Percentiles rank a stretch among this genome's conserved stretches.
phyloP scores from a whole-genome alignment of 2,888 invertebrate species.

The Amiota minor region DNA sequence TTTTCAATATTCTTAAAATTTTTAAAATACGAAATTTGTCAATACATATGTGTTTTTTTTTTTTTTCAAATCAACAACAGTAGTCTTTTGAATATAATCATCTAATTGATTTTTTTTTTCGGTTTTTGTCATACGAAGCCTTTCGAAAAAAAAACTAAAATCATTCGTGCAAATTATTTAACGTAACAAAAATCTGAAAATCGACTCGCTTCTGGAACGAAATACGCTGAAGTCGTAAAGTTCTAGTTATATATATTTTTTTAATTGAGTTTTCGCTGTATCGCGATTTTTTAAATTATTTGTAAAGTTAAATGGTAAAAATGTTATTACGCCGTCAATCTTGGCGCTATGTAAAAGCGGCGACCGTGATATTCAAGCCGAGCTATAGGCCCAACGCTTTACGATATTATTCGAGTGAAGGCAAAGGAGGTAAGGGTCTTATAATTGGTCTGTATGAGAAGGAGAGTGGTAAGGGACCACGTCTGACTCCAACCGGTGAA shows the following conservation, averaged over 20 bases:
- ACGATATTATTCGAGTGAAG: conserved; percentile 42
- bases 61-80: too few relatives aligned
- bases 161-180: not conserved
- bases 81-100: too few relatives aligned
- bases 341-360: not conserved
- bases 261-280: not conserved
- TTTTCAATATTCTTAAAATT: too few relatives aligned
- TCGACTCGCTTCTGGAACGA: not conserved
- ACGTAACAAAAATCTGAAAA: not conserved
- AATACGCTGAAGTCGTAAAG: not conserved
- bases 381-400: too few relatives aligned
- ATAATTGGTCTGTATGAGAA: conserved; percentile 76
- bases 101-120: too few relatives aligned
- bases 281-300: conserved; percentile 9
- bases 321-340: not conserved
- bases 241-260: too few relatives aligned
- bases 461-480: conserved; percentile 72
- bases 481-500: conserved; percentile 74
- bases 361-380: not conserved
- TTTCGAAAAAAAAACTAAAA: not conserved
- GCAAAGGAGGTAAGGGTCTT: conserved; percentile 72
- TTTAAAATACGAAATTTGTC: too few relatives aligned
- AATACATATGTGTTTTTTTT: too few relatives aligned
- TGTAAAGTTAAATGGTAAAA: conserved; percentile 4
- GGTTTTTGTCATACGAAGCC: not conserved